Evolutionary conservation across 2,797 vertebrate species (phyloP).

Genomic region (Pogonophryne albipinna): DNA sequence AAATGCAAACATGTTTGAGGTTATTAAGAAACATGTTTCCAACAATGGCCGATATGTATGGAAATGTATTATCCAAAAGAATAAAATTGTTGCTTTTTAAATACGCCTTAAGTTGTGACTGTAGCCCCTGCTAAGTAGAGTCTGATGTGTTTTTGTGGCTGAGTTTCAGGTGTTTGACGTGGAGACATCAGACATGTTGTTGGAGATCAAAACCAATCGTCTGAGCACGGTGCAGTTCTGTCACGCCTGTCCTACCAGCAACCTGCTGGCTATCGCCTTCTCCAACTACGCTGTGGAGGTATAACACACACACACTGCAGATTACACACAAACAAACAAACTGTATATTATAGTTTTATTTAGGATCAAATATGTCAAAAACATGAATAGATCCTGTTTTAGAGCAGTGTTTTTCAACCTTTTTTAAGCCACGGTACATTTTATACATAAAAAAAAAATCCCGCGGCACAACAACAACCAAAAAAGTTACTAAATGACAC

Average conservation of each 20-base stretch:
- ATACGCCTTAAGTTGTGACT: no score
- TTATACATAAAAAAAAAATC: no score
- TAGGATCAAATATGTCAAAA: background rate
- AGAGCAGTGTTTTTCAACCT: no score
- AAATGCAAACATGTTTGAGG: no score
- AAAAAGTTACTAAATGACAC: no score
- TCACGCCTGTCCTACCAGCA: constrained; percentile 90
- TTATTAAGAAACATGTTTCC: no score
- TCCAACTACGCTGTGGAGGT: constrained; percentile 96
- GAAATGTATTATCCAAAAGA: background rate
- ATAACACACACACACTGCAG: constrained; percentile 7
- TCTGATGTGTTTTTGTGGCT: background rate
- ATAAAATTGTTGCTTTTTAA: background rate
- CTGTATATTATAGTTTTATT: background rate
- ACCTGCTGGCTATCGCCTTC: constrained; percentile 91
- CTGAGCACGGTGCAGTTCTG: constrained; percentile 92
- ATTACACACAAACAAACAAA: background rate
- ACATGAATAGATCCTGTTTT: no score
- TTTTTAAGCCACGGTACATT: no score
- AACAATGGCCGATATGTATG: background rate
- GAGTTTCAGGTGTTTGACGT: constrained; percentile 89
- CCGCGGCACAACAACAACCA: no score
- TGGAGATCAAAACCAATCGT: constrained; percentile 87
- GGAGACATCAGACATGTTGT: constrained; percentile 81
- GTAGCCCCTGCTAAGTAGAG: no score